Evolutionary conservation across 1,140 invertebrate genomes (phyloP), one percentile per base, ranked within the genome.

Genomic region (Caerostris darwini): DNA sequence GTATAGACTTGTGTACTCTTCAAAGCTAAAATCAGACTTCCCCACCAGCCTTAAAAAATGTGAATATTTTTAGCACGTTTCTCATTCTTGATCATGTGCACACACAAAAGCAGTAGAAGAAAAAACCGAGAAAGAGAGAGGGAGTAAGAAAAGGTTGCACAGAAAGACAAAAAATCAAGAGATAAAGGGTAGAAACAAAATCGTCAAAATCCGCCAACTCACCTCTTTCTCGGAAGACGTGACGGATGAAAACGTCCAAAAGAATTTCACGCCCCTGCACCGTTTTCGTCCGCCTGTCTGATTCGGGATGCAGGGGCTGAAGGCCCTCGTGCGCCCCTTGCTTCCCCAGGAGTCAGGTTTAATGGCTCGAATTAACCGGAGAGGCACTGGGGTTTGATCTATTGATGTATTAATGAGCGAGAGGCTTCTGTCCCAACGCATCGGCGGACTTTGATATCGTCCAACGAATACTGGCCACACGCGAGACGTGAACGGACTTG

Each of bases 141-240:
- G 61, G 12, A 14, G 17, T 17, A 64, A 10, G 17, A 64, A 64
- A 17, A 64, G 17, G 12, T 10, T 17, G 61, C 34, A 64, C 12
- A 64, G 7, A 86, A 17, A 17, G n/a, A 53, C 54, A 59, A 10
- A 59, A 56, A 58, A 19, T 17, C 17, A n/a, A 61, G 59, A 67
- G 86, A 88, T 56, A 81, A 88, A 88, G 71, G 71, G 67, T 54
- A 82, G 82, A 81, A 91, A 81, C 90, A 91, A 82, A 91, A 91
- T 91, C 90, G 90, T 91, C 90, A 91, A 91, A 91, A 91, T 82
- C 90, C 77, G 90, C 90, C 90, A n/a, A 91, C 90, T 91, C 90
- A 91, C 90, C 90, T 91, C 90, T 82, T 91, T 91, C 54, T 14
- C 71, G 14, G 19, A 58, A 71, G 90, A 91, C 90, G 90, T 91